A percentile compares a stretch with the other conserved stretches of the same genome.
Evolutionary conservation across 2,888 invertebrate species (phyloP).

Genomic region (Leucophenga maculata): DNA sequence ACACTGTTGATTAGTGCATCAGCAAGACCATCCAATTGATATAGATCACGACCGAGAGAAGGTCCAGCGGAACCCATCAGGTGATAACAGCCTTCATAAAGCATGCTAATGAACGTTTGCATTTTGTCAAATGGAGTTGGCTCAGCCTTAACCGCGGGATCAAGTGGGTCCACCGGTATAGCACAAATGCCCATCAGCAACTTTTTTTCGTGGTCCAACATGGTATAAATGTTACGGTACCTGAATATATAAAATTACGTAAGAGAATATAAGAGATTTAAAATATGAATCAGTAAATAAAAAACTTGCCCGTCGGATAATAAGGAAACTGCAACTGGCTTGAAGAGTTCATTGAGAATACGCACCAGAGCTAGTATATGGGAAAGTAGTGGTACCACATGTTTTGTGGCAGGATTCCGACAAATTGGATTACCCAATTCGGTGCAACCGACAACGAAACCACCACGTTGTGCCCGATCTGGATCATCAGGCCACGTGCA

Average conservation of each 20-base stretch:
- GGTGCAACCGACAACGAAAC: constrained; percentile 85
- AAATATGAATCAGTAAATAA: constrained; percentile 69
- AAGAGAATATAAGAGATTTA: neutral
- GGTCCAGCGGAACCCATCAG: constrained; percentile 84
- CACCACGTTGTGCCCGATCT: constrained; percentile 87
- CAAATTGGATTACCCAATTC: constrained; percentile 85
- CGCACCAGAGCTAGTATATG: constrained; percentile 85
- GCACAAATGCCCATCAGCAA: constrained; percentile 80
- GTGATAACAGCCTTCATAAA: constrained; percentile 88
- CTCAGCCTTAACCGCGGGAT: constrained; percentile 72
- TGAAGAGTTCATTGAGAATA: constrained; percentile 86
- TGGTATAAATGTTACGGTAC: constrained; percentile 76
- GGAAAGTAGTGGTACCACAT: constrained; percentile 86
- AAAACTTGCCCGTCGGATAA: constrained; percentile 75
- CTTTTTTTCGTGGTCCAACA: constrained; percentile 84
- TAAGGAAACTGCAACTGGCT: constrained; percentile 77
- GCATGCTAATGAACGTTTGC: constrained; percentile 85
- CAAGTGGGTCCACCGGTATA: constrained; percentile 71
- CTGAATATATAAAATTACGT: neutral
- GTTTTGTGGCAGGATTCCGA: constrained; percentile 89
- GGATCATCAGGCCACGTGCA: constrained; percentile 91
- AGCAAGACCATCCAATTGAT: constrained; percentile 83
- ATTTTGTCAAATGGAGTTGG: constrained; percentile 82
- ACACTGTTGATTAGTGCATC: constrained; percentile 80
- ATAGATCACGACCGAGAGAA: constrained; percentile 89